Base-by-base conservation (phyloP, 2,797 vertebrate genomes). In the Ambastaia sidthimunki region DNA sequence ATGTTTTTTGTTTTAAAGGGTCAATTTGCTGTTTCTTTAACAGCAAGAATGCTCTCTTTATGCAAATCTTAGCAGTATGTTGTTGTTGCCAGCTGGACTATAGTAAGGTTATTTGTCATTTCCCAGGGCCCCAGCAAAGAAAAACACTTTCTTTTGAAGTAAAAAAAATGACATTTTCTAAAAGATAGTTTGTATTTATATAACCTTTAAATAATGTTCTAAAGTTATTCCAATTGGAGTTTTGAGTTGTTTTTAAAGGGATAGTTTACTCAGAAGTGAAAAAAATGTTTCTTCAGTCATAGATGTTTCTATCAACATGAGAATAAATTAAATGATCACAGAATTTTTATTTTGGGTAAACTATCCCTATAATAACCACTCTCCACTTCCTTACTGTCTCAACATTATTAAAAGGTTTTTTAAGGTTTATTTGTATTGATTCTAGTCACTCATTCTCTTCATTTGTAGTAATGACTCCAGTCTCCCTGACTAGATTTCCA, bases 31-130 rank as follows among this genome's bases (percentile, higher is more conserved):
- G 34, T 76, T 76, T 59, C 25, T 54, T 7, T 65, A 47, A 69
- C 47, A 59, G 65, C 34, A 78, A 63, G 71, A 82, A 6, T 16
- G 67, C 19, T 47, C 55, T 60, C 28, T 59, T 52, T 60, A 52
- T 18, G 48, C 10, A 23, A 48, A 66, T 65, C 28, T 68, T 57
- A 65, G 68, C 74, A 76, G 74, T 28, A 41, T 67, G 63, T 65
- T 79, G 67, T 74, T 74, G 71, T 69, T 75, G 62, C 70, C 48
- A 48, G 66, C 48, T 34, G 62, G 65, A 28, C 37, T 67, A 57
- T 31, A 69, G 65, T 7, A n/a, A 41, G 19, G 31, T 63, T 65
- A 65, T 57, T 79, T 62, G 37, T 74, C 41, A 47, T 78, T 59
- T 57, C 69, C 50, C 10, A 48, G 71, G 68, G 50, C 68, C 19